Evolutionary conservation across 2,797 vertebrate species (phyloP).

Genomic region (Muraenolepis orangiensis): DNA sequence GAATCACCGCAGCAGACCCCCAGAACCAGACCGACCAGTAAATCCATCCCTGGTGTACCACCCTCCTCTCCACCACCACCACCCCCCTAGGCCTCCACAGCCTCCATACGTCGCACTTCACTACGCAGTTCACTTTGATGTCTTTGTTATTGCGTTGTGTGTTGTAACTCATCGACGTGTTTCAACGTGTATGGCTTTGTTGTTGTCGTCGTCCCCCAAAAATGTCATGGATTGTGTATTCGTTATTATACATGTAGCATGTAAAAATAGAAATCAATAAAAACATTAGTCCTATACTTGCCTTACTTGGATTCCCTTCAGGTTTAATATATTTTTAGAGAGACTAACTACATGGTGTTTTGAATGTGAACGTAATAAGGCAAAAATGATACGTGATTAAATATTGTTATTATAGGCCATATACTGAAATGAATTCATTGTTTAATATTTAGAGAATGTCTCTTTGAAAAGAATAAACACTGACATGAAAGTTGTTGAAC

Average conservation of each 20-base stretch:
- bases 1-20: conserved; percentile 4
- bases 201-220: not conserved
- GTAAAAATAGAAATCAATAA: conserved; percentile 32
- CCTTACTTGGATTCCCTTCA: not conserved
- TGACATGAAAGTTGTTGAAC: not conserved
- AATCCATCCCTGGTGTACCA: not conserved
- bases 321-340: not conserved
- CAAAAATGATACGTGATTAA: not conserved
- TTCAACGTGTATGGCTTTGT: not conserved
- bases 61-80: conserved; percentile 8
- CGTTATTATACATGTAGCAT: conserved; percentile 22
- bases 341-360: not conserved
- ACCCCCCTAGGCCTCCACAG: not conserved
- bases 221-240: conserved; percentile 32
- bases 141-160: not conserved
- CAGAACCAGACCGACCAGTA: not conserved
- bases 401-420: not conserved
- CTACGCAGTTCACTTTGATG: too few relatives aligned
- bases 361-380: not conserved
- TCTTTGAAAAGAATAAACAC: not conserved
- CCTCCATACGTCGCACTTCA: not conserved
- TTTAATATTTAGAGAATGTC: not conserved
- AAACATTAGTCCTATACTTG: conserved; percentile 35
- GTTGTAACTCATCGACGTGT: not conserved
- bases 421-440: not conserved